Base-by-base conservation (phyloP, 2,113 vertebrate species). In the Chunga burmeisteri region DNA sequence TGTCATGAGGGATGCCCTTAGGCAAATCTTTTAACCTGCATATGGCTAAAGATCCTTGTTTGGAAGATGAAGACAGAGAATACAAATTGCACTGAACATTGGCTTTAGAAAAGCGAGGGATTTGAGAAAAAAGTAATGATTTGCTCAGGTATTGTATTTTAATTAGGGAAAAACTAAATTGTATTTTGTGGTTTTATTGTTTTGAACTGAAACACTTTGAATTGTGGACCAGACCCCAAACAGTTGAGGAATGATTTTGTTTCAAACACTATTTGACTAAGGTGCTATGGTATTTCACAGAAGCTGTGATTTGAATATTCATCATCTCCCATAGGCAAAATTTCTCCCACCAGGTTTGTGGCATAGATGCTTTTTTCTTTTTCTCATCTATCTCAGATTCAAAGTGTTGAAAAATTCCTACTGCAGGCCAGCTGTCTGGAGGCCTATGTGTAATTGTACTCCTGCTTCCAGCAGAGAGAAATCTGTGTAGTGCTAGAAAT, bases 361-460 rank as follows among this genome's bases (percentile, higher is more conserved):
- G 88, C 91, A 95, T 84, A 92, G 81, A 83, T 63, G 38, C 17
- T 91, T 94, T 91, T 81, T 93, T 63, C 80, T 93, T 96, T 90
- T 90, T 84, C 96, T 91, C 88, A 96, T 96, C 94, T 94, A 81
- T 97, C 92, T 96, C 83, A 81, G 4, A 96, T 95, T 93, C 92
- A 92, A 94, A 97, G 88, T 96, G 91, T 86, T 96, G 96, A 96
- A 97, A 97, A 96, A 97, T 93, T 96, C 94, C 83, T 94, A 97
- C 93, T 91, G 81, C 86, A 94, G 91, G 86, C 94, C 95, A 97
- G 96, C 96, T 97, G 97, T 96, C 94, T 97, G 95, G 80, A 94
- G 86, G 95, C 66, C 92, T 96, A 89, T 85, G 88, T 96, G 94
- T 96, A 97, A 96, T 91, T 95, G 95, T 96, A 95, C 78, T 95